phyloP scores from a whole-genome alignment of 2,888 invertebrate species.

The Hemaris fuciformis region DNA sequence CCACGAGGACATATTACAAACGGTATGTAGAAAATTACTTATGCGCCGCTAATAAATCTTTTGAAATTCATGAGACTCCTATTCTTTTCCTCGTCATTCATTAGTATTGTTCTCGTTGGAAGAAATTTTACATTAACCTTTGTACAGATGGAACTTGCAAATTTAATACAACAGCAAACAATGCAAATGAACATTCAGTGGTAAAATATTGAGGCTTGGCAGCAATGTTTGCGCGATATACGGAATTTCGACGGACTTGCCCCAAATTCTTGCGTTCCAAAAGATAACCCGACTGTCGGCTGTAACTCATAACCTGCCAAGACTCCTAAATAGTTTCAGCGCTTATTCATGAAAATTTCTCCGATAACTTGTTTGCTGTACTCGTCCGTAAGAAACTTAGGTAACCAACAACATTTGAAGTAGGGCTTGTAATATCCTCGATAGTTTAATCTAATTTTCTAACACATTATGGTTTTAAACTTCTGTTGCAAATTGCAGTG shows the following conservation, averaged over 20 bases:
- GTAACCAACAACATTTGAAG: background rate
- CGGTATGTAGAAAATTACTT: background rate
- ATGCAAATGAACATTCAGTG: background rate
- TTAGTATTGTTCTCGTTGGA: background rate
- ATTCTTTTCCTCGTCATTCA: background rate
- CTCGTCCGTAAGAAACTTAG: background rate
- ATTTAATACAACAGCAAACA: background rate
- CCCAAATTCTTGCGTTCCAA: background rate
- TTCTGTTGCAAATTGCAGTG: too few relatives aligned
- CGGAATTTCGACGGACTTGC: background rate
- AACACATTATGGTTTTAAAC: too few relatives aligned
- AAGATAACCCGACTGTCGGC: background rate
- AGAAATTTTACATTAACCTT: background rate
- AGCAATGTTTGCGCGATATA: background rate
- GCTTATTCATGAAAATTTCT: background rate
- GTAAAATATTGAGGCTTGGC: background rate
- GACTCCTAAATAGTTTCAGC: background rate
- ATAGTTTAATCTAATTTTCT: too few relatives aligned
- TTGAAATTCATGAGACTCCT: background rate
- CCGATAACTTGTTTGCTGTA: background rate
- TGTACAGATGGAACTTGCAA: background rate
- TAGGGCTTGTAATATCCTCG: too few relatives aligned
- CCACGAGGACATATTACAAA: too few relatives aligned
- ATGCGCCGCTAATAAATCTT: background rate
- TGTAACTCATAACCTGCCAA: background rate